A percentile compares a stretch with the other conserved stretches of the same genome.
Evolutionary conservation across 2,888 invertebrate genomes (phyloP).

Genomic region (Lasioglossum vierecki): DNA sequence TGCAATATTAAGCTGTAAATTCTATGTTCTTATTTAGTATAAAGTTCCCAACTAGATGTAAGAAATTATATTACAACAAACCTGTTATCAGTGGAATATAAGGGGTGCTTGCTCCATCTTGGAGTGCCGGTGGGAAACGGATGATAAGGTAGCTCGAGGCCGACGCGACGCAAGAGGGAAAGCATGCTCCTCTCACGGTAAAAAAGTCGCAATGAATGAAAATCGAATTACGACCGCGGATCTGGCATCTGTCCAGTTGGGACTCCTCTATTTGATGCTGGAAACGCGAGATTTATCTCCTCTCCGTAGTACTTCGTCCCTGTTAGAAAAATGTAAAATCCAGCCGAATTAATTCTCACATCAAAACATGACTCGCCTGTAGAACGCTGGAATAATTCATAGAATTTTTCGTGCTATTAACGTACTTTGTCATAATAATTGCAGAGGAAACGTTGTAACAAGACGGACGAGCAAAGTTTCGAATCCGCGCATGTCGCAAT

Average conservation of each 20-base stretch:
- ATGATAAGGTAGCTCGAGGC: conserved; percentile 68
- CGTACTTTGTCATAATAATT: neutral
- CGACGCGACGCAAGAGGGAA: conserved; percentile 30
- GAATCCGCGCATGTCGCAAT: neutral
- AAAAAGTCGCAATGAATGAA: conserved; percentile 58
- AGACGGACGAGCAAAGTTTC: neutral
- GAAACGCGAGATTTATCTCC: conserved; percentile 52
- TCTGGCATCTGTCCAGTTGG: conserved; percentile 65
- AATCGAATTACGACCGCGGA: conserved; percentile 56
- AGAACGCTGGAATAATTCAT: neutral
- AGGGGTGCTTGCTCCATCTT: conserved; percentile 69
- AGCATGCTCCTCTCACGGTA: conserved; percentile 57
- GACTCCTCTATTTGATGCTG: conserved; percentile 46
- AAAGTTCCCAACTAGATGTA: no score
- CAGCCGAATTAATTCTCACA: neutral
- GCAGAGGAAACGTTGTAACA: neutral
- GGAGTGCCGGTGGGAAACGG: conserved; percentile 52
- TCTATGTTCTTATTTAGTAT: no score
- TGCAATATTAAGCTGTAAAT: no score
- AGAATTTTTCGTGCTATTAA: neutral
- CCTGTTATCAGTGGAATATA: conserved; percentile 27
- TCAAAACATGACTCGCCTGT: neutral
- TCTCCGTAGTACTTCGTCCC: conserved; percentile 17
- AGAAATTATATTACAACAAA: no score
- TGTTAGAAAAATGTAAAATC: conserved; percentile 11